Evolutionary conservation across 2,113 vertebrate genomes (phyloP), one percentile per base, ranked within the genome.

Genomic region (Otocyon megalotis): DNA sequence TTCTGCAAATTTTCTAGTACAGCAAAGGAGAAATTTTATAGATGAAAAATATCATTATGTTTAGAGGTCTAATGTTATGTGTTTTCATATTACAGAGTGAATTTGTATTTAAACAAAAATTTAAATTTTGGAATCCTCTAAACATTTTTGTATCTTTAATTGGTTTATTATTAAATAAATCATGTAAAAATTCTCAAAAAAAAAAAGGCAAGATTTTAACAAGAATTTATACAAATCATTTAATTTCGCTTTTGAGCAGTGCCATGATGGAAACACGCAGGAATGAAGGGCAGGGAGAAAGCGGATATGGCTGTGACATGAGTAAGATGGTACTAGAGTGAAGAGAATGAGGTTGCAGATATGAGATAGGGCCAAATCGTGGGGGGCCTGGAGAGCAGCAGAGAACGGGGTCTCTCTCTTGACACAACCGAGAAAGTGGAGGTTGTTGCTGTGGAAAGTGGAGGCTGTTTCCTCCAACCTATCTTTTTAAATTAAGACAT

Each of bases 31-130:
- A 90, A 98, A 98, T 98, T 99, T n/a, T 99, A 99, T 99, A 99
- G 98, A 98, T 98, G 97, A 97, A 98, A 98, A 92, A 98, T 98
- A 99, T 98, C 95, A 98, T 98, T 98, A 98, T 98, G 98, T 99
- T 99, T 99, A 99, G 99, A 99, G 98, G 93, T 98, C 97, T 99
- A 98, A 98, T 99, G 97, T 98, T 99, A 97, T 98, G 98, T 98
- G 98, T 99, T 99, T 99, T 98, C 98, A 97, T 99, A 98, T 98
- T 98, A 98, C 89, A 98, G 97, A 99, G 98, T 98, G 97, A 98
- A 99, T 99, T 99, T 99, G 99, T 99, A 99, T 99, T 99, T 99
- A 99, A 99, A 98, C 97, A 98, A 97, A 99, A 98, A 98, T 98
- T 98, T 99, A 98, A 99, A 98, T 98, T 99, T 98, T 98, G 98